phyloP scores from a whole-genome alignment of 37 sponge, comb jelly and placozoan species.

The Mnemiopsis leidyi region DNA sequence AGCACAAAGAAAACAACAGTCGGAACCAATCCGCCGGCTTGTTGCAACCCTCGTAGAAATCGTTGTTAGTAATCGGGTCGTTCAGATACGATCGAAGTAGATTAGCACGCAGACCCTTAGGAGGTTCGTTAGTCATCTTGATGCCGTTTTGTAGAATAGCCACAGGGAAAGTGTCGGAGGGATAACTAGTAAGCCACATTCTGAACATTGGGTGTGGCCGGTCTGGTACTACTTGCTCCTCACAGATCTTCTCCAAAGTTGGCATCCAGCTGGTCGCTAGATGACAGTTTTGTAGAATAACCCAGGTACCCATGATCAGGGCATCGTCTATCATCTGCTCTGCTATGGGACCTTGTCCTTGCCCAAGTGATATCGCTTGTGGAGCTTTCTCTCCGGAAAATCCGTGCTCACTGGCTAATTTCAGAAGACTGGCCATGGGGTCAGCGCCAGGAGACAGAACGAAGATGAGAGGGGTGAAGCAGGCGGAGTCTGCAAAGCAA shows the following conservation, averaged over 20 bases:
- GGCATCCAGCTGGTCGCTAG: constrained; percentile 69
- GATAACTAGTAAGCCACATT: constrained; percentile 72
- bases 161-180: constrained; percentile 69
- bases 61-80: constrained; percentile 55
- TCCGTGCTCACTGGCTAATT: constrained; percentile 68
- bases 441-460: constrained; percentile 71
- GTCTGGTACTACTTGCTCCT: constrained; percentile 66
- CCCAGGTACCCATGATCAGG: constrained; percentile 68
- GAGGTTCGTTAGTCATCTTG: constrained; percentile 72
- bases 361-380: constrained; percentile 69
- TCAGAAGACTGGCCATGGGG: constrained; percentile 68
- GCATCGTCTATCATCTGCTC: constrained; percentile 69
- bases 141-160: constrained; percentile 71
- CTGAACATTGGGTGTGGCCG: constrained; percentile 68
- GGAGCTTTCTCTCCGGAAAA: constrained; percentile 41
- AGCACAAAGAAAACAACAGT: constrained; percentile 67
- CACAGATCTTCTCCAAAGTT: constrained; percentile 70
- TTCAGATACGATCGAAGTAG: constrained; percentile 66
- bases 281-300: constrained; percentile 72
- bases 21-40: constrained; percentile 22
- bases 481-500: constrained; percentile 66
- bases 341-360: constrained; percentile 74
- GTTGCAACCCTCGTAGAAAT: constrained; percentile 44
- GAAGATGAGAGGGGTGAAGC: constrained; percentile 68
- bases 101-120: constrained; percentile 70